A percentile compares a stretch with the other conserved stretches of the same genome.
phyloP scores from a whole-genome alignment of 1,140 invertebrate species.

The Elysia chlorotica region DNA sequence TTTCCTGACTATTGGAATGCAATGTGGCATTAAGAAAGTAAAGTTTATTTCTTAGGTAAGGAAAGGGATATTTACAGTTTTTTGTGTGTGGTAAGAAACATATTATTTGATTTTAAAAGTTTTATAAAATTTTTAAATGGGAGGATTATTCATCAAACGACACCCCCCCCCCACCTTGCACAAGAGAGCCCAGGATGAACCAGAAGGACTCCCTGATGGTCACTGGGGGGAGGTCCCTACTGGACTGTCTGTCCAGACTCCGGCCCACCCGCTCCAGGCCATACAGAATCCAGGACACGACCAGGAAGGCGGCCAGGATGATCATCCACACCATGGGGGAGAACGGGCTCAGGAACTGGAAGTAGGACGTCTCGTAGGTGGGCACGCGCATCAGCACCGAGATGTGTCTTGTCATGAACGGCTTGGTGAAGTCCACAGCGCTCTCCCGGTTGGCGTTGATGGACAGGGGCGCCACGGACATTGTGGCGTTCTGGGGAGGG shows the following conservation, averaged over 20 bases:
- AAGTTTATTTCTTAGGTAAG: too few species aligned
- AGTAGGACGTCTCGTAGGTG: slow-evolving; percentile 68
- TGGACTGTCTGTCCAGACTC: slow-evolving; percentile 25
- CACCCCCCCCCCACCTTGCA: slow-evolving; percentile 39
- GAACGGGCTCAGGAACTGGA: slow-evolving; percentile 95
- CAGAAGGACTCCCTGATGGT: slow-evolving; percentile 57
- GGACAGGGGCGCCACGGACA: slow-evolving; percentile 56
- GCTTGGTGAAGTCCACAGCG: slow-evolving; percentile 59
- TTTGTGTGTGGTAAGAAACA: too few species aligned
- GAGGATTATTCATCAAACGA: too few species aligned
- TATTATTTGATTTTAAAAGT: too few species aligned
- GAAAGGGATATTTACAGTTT: too few species aligned
- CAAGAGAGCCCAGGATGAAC: slow-evolving; percentile 59
- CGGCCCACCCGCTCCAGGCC: slow-evolving; percentile 80
- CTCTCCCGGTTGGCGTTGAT: slow-evolving; percentile 56
- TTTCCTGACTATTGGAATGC: too few species aligned
- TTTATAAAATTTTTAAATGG: too few species aligned
- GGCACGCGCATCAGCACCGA: slow-evolving; percentile 55
- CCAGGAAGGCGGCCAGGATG: slow-evolving; percentile 62
- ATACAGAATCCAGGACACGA: slow-evolving; percentile 92
- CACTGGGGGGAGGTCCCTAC: slow-evolving; percentile 38
- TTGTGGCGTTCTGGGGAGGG: slow-evolving; percentile 59
- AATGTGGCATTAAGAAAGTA: too few species aligned
- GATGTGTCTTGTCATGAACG: slow-evolving; percentile 58
- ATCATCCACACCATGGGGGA: slow-evolving; percentile 73